Base-by-base conservation (phyloP, 2,113 vertebrate genomes). In the Mixornis gularis region DNA sequence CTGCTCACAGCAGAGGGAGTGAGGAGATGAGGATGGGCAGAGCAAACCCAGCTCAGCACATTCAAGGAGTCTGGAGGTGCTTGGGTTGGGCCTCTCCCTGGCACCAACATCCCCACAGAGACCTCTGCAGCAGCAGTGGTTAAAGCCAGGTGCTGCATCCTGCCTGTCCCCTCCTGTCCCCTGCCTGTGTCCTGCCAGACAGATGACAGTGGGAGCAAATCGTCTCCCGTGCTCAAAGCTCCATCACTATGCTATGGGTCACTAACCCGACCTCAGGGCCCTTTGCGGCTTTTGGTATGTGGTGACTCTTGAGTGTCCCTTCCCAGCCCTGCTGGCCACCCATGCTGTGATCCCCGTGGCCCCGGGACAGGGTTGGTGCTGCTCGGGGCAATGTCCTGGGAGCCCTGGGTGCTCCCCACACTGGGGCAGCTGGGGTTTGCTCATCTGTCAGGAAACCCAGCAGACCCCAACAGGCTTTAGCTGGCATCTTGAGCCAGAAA, bases 31-130 rank as follows among this genome's bases (percentile, higher is more conserved):
- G 56, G n/a, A 12, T 0, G 26, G n/a, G 19, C 46, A 85, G 56
- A 73, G 69, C 0, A 0, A 48, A 68, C 15, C 5, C 32, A 46
- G 12, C 59, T 69, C 55, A 15, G 41, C 51, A 66, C 11, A 21
- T 43, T 13, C 0, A 0, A 55, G 63, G 27, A 4, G 2, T n/a
- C 44, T 2, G 0, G 53, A 68, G n/a, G 24, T 2, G 1, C 8
- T 21, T 25, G 30, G 19, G 13, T 24, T 9, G 1, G 1, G 17
- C n/a, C 6, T 63, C 32, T 72, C 12, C 27, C 36, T 2, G 0
- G 48, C 58, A 59, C 29, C 0, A 1, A 32, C 49, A 38, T 17
- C 48, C 29, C 49, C 48, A 17, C 4, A 48, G 58, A 80, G 53
- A 76, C 20, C 24, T 40, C 53, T 40, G 41, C 59, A 77, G 87